These are phyloP conservation scores for Cecropterus lyciades DNA, from an alignment of 1,140 invertebrate genomes.

Conservation along the genomic window DNA sequence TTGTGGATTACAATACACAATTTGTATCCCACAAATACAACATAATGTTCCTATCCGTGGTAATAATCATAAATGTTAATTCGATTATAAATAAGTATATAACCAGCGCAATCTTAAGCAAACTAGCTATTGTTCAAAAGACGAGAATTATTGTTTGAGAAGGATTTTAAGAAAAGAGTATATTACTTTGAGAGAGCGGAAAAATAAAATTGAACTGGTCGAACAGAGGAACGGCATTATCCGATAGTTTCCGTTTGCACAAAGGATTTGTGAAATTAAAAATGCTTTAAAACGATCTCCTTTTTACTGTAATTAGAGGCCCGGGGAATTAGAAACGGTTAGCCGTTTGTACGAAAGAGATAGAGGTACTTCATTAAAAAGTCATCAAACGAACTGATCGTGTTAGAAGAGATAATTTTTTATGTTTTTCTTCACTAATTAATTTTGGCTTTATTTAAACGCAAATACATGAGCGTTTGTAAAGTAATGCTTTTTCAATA, in stretches of 20 bases:
- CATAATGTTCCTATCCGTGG: too few relatives aligned
- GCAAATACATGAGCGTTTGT: too few relatives aligned
- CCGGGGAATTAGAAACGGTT: constrained; percentile 18
- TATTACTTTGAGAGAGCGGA: constrained; percentile 18
- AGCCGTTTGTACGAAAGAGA: constrained; percentile 24
- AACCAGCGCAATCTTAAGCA: too few relatives aligned
- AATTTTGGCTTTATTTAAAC: background rate
- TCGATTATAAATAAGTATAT: too few relatives aligned
- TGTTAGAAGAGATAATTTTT: constrained; percentile 7
- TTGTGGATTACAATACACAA: too few relatives aligned
- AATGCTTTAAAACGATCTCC: constrained; percentile 30
- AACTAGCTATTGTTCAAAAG: background rate
- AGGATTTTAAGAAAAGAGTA: constrained; percentile 28
- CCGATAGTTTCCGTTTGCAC: constrained; percentile 33
- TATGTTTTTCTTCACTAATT: background rate
- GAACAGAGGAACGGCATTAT: constrained; percentile 20
- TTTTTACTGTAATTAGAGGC: constrained; percentile 31
- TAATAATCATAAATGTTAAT: too few relatives aligned
- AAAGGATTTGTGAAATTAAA: constrained; percentile 45
- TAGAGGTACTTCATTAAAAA: constrained; percentile 22
- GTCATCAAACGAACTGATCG: constrained; percentile 23
- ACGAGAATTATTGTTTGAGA: constrained; percentile 5
- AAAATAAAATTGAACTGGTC: constrained; percentile 26
- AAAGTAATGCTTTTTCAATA: too few relatives aligned
- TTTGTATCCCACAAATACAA: too few relatives aligned